Evolutionary conservation across 2,797 vertebrate species (phyloP).

Genomic region (Sebastes matsubarae): DNA sequence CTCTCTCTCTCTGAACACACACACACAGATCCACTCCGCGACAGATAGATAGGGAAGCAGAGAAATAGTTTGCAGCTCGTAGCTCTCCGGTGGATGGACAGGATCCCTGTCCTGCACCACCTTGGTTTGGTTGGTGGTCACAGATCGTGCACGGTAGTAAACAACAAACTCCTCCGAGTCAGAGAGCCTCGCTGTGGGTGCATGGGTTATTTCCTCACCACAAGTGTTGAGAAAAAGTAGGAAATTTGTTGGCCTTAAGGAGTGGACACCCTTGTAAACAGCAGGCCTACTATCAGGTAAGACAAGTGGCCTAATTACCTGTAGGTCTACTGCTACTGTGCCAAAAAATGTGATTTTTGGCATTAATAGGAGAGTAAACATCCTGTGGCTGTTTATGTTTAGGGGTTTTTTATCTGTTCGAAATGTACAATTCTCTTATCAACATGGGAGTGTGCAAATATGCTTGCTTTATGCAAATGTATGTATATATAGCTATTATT

Average conservation of each 20-base stretch:
- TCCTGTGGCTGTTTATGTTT: slow-evolving; percentile 28
- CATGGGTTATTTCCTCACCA: slow-evolving; percentile 50
- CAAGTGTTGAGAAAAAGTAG: slow-evolving; percentile 64
- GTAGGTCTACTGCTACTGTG: slow-evolving; percentile 36
- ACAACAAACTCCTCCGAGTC: slow-evolving; percentile 2
- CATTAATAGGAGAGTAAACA: slow-evolving; percentile 9
- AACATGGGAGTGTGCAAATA: no score
- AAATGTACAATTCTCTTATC: no score
- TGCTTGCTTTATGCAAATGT: no score
- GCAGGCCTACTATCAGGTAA: slow-evolving; percentile 60
- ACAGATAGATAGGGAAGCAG: slow-evolving; percentile 25
- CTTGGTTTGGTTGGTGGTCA: slow-evolving; percentile 18
- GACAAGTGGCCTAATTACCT: slow-evolving; percentile 69
- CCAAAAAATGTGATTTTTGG: slow-evolving; percentile 10
- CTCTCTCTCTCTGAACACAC: no score
- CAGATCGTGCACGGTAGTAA: slow-evolving; percentile 58
- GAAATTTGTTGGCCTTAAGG: slow-evolving; percentile 44
- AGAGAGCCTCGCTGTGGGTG: not conserved
- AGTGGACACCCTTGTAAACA: slow-evolving; percentile 46
- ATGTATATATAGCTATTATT: no score
- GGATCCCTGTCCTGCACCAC: slow-evolving; percentile 49
- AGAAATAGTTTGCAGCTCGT: slow-evolving; percentile 53
- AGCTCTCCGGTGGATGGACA: slow-evolving; percentile 45
- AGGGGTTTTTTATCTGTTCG: not conserved
- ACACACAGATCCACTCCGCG: slow-evolving; percentile 27